Percentiles rank a stretch among this genome's conserved stretches.
Conservation (phyloP, 92 coral and sea anemone genomes). For the Phymanthus crucifer region DNA sequence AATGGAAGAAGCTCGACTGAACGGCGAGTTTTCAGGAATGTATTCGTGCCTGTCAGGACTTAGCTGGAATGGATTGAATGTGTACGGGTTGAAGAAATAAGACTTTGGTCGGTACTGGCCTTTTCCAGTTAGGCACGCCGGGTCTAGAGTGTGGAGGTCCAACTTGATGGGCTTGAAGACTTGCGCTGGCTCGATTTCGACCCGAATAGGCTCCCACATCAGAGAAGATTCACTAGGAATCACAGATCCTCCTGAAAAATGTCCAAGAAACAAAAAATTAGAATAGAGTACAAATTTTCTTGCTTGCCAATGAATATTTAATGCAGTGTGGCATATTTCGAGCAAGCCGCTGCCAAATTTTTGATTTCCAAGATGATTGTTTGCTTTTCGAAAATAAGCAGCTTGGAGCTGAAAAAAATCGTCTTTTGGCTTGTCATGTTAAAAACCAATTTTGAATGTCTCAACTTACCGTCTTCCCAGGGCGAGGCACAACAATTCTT, state of each 20-base stretch:
- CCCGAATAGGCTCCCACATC: slow-evolving; percentile 87
- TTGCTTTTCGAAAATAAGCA: slow-evolving; percentile 5
- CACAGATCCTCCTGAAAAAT: slow-evolving; percentile 50
- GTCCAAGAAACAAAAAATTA: slow-evolving; percentile 51
- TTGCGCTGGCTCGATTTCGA: slow-evolving; percentile 84
- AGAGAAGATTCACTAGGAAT: slow-evolving; percentile 62
- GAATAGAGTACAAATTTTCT: slow-evolving; percentile 59
- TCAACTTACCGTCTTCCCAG: slow-evolving; percentile 81
- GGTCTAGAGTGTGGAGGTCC: slow-evolving; percentile 75
- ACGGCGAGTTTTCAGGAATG: slow-evolving; percentile 21
- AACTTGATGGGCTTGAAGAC: slow-evolving; percentile 84
- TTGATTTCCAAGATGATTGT: slow-evolving; percentile 41
- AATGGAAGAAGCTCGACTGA: slow-evolving; percentile 30
- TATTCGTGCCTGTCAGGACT: slow-evolving; percentile 52
- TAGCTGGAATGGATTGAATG: slow-evolving; percentile 68
- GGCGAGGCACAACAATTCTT: slow-evolving; percentile 58
- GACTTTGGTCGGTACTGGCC: slow-evolving; percentile 78
- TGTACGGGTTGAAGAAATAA: slow-evolving; percentile 78
- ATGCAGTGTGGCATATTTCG: slow-evolving; percentile 74
- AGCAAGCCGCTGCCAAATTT: slow-evolving; percentile 54
- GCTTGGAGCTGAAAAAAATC: background rate
- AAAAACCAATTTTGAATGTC: slow-evolving; percentile 13
- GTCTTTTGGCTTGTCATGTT: background rate
- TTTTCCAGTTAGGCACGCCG: slow-evolving; percentile 79
- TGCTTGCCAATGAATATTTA: slow-evolving; percentile 77